phyloP scores from a whole-genome alignment of 2,113 vertebrate genomes.

The Limanda limanda region DNA sequence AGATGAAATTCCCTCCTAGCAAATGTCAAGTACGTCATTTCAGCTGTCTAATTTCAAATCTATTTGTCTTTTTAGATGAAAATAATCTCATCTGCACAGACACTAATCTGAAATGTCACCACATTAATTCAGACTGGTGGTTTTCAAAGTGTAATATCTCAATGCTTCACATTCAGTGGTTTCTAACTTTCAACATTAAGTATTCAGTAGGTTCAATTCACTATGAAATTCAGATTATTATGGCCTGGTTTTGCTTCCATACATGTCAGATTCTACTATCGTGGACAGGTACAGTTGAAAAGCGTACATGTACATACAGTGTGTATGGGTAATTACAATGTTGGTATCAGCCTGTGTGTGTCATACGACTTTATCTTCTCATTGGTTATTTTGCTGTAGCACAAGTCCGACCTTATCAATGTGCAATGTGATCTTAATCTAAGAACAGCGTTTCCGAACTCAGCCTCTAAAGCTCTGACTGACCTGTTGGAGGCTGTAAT shows the following conservation, averaged over 20 bases:
- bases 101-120: too few species aligned
- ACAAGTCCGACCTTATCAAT: not conserved
- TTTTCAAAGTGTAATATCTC: not conserved
- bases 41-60: too few species aligned
- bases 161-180: not conserved
- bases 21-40: too few species aligned
- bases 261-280: not conserved
- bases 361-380: not conserved
- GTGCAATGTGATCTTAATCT: not conserved
- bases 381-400: not conserved
- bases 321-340: not conserved
- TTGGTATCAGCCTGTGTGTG: not conserved
- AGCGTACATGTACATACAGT: too few species aligned
- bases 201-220: not conserved
- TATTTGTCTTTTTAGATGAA: too few species aligned
- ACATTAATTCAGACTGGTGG: too few species aligned
- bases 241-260: not conserved
- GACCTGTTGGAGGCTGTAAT: too few species aligned
- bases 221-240: not conserved
- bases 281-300: not conserved
- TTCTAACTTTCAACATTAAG: not conserved
- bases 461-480: not conserved
- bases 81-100: too few species aligned
- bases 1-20: too few species aligned
- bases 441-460: too few species aligned